A percentile compares a stretch with the other conserved stretches of the same genome.
Conservation (phyloP, 2,113 vertebrate species). For the Sinocyclocheilus anshuiensis region DNA sequence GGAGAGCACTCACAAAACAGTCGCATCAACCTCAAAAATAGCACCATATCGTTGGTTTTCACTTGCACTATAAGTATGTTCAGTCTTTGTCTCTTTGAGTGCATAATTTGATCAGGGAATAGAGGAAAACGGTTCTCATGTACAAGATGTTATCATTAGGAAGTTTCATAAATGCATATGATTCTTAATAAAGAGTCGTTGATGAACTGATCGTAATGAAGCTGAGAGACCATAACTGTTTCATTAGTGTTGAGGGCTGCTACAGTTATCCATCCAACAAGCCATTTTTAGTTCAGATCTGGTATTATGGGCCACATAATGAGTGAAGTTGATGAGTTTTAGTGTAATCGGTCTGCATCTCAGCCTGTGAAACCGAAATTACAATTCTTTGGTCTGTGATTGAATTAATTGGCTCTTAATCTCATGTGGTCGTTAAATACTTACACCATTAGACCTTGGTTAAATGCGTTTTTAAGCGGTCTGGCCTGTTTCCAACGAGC, state of each 20-base stretch:
- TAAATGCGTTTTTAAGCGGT: conserved; percentile 19
- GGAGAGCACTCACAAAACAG: conserved; percentile 14
- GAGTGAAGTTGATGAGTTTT: conserved; percentile 31
- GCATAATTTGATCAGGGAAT: conserved; percentile 15
- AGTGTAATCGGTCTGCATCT: conserved; percentile 16
- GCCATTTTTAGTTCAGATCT: conserved; percentile 28
- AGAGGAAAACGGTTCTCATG: neutral
- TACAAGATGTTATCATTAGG: neutral
- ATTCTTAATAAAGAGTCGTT: conserved; percentile 1
- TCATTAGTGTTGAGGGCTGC: conserved; percentile 8
- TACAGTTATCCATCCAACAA: neutral
- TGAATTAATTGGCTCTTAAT: conserved; percentile 34
- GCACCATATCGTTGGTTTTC: neutral
- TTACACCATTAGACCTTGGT: conserved; percentile 38
- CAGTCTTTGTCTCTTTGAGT: neutral
- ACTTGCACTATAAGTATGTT: conserved; percentile 1
- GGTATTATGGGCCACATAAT: conserved; percentile 20
- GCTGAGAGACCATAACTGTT: conserved; percentile 10
- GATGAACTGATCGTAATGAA: neutral
- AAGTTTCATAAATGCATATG: neutral
- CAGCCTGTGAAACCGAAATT: conserved; percentile 16
- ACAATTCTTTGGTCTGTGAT: conserved; percentile 32
- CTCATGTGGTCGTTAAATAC: conserved; percentile 10
- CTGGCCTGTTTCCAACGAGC: conserved; percentile 4
- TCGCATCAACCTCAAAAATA: neutral